Base-by-base conservation (phyloP, 2,888 invertebrate genomes). In the Epinotia bilunana region DNA sequence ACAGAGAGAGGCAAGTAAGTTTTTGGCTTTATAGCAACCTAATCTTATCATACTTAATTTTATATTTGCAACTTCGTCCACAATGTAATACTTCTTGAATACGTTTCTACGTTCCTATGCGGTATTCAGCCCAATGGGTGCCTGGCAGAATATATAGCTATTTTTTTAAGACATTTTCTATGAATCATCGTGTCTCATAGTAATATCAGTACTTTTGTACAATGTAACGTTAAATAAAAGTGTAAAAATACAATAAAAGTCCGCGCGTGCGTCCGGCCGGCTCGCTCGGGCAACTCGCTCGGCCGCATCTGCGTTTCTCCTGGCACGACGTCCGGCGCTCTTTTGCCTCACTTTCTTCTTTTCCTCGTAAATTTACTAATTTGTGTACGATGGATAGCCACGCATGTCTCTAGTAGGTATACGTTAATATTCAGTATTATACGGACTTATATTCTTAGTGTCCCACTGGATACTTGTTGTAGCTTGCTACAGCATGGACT, bases 181-280 rank as follows among this genome's bases (percentile, higher is more conserved):
- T 33, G 7, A 33, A 28, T 28, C 23, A 28, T 28, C 2, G 23
- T 28, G 23, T 28, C 23, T 28, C 2, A 28, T 28, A 28, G 23
- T 28, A 28, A 33, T 33, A 33, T 33, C 33, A 33, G 33, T 33
- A 33, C 33, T 39, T 9, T 39, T 9, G 39, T 39, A 9, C 9
- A 7, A 9, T 39, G 7, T 39, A 39, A 39, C 39, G 9, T 39
- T 13, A 3, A 46, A 12, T 16, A 53, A 53, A 7, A 53, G n/a
- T n/a, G 1, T 16, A 49, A 49, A 18, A 20, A 7, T 57, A 57
- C 57, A 18, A 53, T 53, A 68, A 55, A 43, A 61, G 33, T 79
- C 79, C 73, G 57, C 79, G 68, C 74, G 78, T 68, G 64, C 33
- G 62, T 74, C 57, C 63, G 53, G 68, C 78, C 77, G 68, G 18